phyloP scores from a whole-genome alignment of 2,888 invertebrate genomes.

The Acanthoscelides obtectus region DNA sequence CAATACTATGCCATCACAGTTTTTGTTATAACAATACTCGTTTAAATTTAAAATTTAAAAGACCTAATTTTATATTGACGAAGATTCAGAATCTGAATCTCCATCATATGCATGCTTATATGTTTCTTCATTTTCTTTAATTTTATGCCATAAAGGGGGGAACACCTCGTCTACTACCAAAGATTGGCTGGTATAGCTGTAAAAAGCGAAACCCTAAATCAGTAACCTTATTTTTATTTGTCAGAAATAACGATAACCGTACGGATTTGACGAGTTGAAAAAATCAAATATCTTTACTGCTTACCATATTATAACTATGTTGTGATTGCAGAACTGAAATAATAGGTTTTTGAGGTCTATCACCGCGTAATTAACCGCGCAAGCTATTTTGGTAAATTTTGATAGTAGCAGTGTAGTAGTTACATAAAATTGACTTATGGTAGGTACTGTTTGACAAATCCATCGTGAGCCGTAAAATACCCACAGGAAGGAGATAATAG shows the following conservation, averaged over 20 bases:
- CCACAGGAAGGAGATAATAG: too few species aligned
- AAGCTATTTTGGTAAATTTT: too few species aligned
- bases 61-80: constrained; percentile 7
- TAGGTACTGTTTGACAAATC: too few species aligned
- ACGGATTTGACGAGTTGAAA: too few species aligned
- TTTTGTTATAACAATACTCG: background rate
- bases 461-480: too few species aligned
- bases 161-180: constrained; percentile 90
- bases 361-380: too few species aligned
- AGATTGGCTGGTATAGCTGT: constrained; percentile 89
- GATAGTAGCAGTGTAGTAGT: too few species aligned
- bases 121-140: constrained; percentile 21
- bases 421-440: too few species aligned
- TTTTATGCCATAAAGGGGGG: constrained; percentile 57
- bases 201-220: constrained; percentile 55
- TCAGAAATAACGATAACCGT: constrained; percentile 23
- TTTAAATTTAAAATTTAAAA: background rate
- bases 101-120: constrained; percentile 21
- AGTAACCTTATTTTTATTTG: background rate
- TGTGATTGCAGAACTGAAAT: too few species aligned
- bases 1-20: background rate
- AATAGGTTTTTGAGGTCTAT: too few species aligned
- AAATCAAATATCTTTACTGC: too few species aligned
- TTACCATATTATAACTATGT: too few species aligned
- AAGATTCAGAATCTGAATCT: constrained; percentile 26